Evolutionary conservation across 2,797 vertebrate genomes (phyloP), one percentile per base, ranked within the genome.

Genomic region (Aeoliscus strigatus): DNA sequence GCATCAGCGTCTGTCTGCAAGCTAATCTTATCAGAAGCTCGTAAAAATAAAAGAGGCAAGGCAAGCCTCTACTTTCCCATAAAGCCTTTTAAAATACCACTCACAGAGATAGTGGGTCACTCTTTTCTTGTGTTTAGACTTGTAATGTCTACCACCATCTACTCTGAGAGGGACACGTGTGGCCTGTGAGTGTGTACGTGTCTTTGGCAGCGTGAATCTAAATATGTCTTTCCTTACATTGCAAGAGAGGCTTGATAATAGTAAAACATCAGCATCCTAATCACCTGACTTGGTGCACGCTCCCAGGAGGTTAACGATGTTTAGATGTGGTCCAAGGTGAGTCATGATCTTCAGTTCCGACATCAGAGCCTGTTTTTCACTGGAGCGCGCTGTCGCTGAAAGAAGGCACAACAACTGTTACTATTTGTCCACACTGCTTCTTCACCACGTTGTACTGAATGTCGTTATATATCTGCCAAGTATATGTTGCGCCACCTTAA

Each of bases 321-420:
- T 99, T 36, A 99, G 85, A 69, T 99, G 96, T 0, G 96, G 95
- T n/a, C 96, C 96, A 2, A 99, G 90, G 54, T 99, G 96, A 35
- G 96, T 99, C 96, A 99, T 99, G 75, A 99, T 99, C 89, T 98
- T 99, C 83, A 99, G 83, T 60, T 99, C 96, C 8, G 96, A 99
- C 96, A 99, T 99, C 46, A 99, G 91, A 0, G 96, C 96, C 60
- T 99, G 96, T 52, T 99, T 99, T 77, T 99, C 96, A 46, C 96
- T 99, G 66, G 96, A 93, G 58, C 96, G 91, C 7, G 96, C 96
- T 1, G 96, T 99, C 55, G 96, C 96, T 99, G 76, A 55, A 51
- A 64, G 48, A 51, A 66, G 24, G 27, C 0, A 31, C 3, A 39
- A 29, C 3, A 51, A 26, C 34, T 21, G 0, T 51, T 48, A 69